A percentile compares a stretch with the other conserved stretches of the same genome.
These are phyloP conservation scores for Coregonus clupeaformis DNA, from an alignment of 2,113 vertebrate genomes.

Conservation along the genomic window DNA sequence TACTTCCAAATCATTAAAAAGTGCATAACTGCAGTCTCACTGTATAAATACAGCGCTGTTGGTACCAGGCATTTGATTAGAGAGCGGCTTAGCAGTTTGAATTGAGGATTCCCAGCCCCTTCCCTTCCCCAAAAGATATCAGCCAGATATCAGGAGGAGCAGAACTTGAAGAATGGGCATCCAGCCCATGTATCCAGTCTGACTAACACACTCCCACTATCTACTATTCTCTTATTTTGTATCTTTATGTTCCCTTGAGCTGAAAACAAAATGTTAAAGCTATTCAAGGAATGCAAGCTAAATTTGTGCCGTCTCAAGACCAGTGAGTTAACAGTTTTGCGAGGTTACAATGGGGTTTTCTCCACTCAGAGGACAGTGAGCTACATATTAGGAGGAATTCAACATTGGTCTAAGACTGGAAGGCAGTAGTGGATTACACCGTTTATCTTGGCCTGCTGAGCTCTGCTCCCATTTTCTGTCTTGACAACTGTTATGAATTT, in stretches of 20 bases:
- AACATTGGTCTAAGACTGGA: conserved; percentile 67
- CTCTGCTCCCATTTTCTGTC: conserved; percentile 71
- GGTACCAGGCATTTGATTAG: conserved; percentile 72
- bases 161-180: conserved; percentile 26
- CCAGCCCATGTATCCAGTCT: conserved; percentile 10
- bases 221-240: conserved; percentile 13
- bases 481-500: conserved; percentile 71
- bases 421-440: conserved; percentile 82
- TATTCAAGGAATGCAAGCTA: conserved; percentile 61
- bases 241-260: conserved; percentile 43
- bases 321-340: conserved; percentile 18
- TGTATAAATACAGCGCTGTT: conserved; percentile 68
- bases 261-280: conserved; percentile 44
- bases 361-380: conserved; percentile 12
- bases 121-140: conserved; percentile 22
- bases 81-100: conserved; percentile 31
- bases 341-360: background rate
- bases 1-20: conserved; percentile 34
- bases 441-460: conserved; percentile 82
- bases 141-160: conserved; percentile 29
- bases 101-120: conserved; percentile 60
- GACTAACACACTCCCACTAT: conserved; percentile 28
- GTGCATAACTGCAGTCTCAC: conserved; percentile 32
- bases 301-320: conserved; percentile 31
- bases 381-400: conserved; percentile 69